These are phyloP conservation scores for Alviniconcha strummeri DNA, from an alignment of 2,888 invertebrate genomes.

Conservation along the genomic window DNA sequence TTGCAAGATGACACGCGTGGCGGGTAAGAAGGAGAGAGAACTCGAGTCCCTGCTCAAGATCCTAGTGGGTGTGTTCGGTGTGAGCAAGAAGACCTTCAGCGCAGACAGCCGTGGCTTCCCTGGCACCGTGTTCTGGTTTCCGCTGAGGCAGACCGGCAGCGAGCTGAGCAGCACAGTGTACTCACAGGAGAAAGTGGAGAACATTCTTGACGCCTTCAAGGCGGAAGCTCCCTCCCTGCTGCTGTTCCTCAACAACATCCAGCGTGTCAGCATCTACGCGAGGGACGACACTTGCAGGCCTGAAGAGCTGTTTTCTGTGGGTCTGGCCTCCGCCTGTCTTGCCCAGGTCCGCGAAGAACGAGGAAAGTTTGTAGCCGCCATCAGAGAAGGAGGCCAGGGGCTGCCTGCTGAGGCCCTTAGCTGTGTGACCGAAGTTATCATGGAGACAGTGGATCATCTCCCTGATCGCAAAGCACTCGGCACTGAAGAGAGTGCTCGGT, in stretches of 20 bases:
- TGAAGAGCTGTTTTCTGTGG: slow-evolving; percentile 3
- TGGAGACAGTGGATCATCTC: slow-evolving; percentile 7
- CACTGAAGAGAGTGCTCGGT: too few relatives aligned
- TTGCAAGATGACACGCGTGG: neutral
- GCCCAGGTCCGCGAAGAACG: neutral
- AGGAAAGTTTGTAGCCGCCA: neutral
- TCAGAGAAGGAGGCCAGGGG: neutral
- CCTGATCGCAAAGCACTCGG: too few relatives aligned
- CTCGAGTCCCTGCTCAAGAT: slow-evolving; percentile 43
- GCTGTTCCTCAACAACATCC: slow-evolving; percentile 65
- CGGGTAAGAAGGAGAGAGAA: slow-evolving; percentile 20
- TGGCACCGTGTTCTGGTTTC: slow-evolving; percentile 69
- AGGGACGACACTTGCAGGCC: neutral
- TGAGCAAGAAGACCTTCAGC: slow-evolving; percentile 39
- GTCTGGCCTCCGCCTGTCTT: neutral
- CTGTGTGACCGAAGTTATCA: slow-evolving; percentile 18
- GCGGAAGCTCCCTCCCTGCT: slow-evolving; percentile 57
- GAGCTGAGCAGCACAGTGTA: slow-evolving; percentile 59
- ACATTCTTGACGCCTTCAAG: slow-evolving; percentile 57
- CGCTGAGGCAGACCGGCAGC: slow-evolving; percentile 55
- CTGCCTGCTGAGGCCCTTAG: neutral
- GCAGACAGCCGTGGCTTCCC: slow-evolving; percentile 44
- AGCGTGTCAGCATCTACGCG: slow-evolving; percentile 53
- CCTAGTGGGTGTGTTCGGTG: slow-evolving; percentile 54
- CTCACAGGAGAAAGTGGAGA: slow-evolving; percentile 43